These are phyloP conservation scores for Sinodicranocentrus sp. DNA, from an alignment of 2,888 invertebrate species.

Conservation along the genomic window DNA sequence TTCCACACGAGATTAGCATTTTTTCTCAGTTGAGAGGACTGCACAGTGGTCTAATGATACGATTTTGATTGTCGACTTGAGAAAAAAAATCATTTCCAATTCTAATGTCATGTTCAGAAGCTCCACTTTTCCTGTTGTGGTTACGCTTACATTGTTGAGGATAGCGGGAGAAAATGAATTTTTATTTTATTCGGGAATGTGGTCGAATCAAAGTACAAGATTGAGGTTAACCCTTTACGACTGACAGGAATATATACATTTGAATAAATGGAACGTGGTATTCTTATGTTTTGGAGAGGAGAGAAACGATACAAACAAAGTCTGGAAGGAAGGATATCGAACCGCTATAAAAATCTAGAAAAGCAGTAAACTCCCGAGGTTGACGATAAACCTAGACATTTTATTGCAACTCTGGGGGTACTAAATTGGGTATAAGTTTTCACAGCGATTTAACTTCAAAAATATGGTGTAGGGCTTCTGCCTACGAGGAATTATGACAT, in stretches of 20 bases:
- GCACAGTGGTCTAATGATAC: constrained; percentile 9
- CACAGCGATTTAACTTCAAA: constrained; percentile 8
- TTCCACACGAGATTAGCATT: not conserved
- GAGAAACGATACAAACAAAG: too few species aligned
- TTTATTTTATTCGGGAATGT: constrained; percentile 61
- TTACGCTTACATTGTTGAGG: constrained; percentile 32
- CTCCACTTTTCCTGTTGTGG: constrained; percentile 36
- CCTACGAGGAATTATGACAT: constrained; percentile 40
- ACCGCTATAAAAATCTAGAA: not conserved
- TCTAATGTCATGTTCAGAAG: constrained; percentile 21
- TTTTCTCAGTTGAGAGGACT: too few species aligned
- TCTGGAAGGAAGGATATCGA: too few species aligned
- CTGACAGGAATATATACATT: too few species aligned
- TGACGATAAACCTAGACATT: constrained; percentile 51
- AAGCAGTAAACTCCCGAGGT: constrained; percentile 6
- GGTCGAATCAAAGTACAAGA: constrained; percentile 47
- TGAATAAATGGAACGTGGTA: too few species aligned
- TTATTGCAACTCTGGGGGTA: constrained; percentile 26
- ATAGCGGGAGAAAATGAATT: too few species aligned
- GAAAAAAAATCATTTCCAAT: constrained; percentile 18
- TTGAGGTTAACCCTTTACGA: too few species aligned
- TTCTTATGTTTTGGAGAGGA: too few species aligned
- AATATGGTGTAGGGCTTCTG: constrained; percentile 60
- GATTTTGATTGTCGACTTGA: constrained; percentile 31
- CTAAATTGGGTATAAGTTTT: not conserved